Evolutionary conservation across 2,888 invertebrate genomes (phyloP).

Genomic region (Zhengitettix transpicula): DNA sequence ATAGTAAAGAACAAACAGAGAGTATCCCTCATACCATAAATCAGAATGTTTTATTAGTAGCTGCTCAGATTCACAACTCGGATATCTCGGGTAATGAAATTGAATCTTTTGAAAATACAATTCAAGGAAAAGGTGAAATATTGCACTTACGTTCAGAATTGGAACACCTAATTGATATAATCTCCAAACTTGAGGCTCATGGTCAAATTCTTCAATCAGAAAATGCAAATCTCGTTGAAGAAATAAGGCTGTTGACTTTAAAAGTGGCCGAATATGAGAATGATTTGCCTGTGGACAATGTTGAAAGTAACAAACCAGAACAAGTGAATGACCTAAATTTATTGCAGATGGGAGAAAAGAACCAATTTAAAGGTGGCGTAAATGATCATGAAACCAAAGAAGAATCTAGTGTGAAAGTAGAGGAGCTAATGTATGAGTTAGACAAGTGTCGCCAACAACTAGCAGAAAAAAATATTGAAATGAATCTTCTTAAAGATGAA

Average conservation of each 20-base stretch:
- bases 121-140: neutral
- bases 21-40: neutral
- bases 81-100: neutral
- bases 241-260: neutral
- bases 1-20: neutral
- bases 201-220: neutral
- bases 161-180: neutral
- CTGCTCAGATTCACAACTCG: neutral
- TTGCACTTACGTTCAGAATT: neutral
- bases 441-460: too few species aligned
- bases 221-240: neutral
- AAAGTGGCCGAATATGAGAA: neutral
- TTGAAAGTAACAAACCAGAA: neutral
- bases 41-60: neutral
- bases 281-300: neutral
- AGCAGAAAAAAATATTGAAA: neutral
- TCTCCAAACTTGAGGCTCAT: slow-evolving; percentile 1
- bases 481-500: neutral
- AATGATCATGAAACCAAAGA: neutral
- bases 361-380: neutral
- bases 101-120: neutral
- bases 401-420: neutral
- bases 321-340: neutral
- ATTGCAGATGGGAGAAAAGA: neutral
- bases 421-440: neutral